These are phyloP conservation scores for Agriopis aurantiaria DNA, from an alignment of 2,888 invertebrate genomes.

Conservation along the genomic window DNA sequence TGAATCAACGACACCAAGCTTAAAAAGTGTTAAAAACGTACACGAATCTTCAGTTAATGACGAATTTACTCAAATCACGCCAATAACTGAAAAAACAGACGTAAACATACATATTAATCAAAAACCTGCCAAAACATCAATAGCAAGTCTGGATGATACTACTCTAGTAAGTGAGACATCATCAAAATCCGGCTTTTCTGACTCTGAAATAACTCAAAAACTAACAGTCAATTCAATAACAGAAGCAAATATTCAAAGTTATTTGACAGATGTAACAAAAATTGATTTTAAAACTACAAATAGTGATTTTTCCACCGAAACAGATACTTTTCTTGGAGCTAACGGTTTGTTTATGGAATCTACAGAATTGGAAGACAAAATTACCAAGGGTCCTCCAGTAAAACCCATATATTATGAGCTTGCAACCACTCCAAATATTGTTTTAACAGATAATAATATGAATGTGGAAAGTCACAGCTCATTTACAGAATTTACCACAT, in stretches of 20 bases:
- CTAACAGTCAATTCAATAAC: not conserved
- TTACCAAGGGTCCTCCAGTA: not conserved
- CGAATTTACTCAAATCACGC: not conserved
- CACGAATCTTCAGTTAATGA: not conserved
- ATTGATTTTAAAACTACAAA: not conserved
- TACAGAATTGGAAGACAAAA: not conserved
- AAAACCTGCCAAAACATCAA: not conserved
- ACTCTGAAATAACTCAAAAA: not conserved
- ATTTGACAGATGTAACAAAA: not conserved
- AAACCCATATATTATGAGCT: not conserved
- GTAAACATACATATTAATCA: not conserved
- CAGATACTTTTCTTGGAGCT: not conserved
- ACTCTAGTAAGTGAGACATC: not conserved
- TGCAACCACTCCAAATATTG: not conserved
- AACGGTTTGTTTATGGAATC: not conserved
- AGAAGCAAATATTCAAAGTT: not conserved
- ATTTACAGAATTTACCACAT: not conserved
- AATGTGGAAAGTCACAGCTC: not conserved
- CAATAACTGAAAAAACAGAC: constrained; percentile 1
- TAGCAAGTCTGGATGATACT: not conserved
- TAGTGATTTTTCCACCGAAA: not conserved
- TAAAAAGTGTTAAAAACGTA: not conserved
- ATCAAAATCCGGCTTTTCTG: not conserved
- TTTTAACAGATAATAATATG: not conserved
- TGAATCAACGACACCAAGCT: not conserved